Evolutionary conservation across 2,888 invertebrate genomes (phyloP), one percentile per base, ranked within the genome.

Genomic region (Perithous albicinctus): DNA sequence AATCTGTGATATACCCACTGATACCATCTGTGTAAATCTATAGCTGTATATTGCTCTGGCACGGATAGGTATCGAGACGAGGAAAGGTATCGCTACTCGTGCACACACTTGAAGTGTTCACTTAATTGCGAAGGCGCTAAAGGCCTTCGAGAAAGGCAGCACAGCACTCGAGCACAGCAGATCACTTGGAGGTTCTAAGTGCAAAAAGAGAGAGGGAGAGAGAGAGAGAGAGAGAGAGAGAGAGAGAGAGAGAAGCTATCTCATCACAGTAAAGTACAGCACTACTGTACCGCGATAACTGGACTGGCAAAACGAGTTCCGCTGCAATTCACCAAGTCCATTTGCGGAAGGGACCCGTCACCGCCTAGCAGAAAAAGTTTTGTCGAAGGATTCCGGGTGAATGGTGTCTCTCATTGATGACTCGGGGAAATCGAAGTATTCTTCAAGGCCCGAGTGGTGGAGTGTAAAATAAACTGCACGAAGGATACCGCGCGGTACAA

Each of bases 81-180:
- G 78, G 78, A 82, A 80, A 83, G 84, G 72, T 84, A 86, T 85
- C 85, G 83, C 76, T n/a, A n/a, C n/a, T 73, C 67, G 77, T 80
- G 82, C 69, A 84, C 79, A 83, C 83, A 74, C 64, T 82, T 69
- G 15, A 75, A 88, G 88, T 85, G 88, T 87, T 88, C 87, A 84
- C 87, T 90, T 89, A 88, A 90, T 89, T 90, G 90, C 86, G 85
- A 85, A 88, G 88, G 87, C 86, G 89, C 86, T 89, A 89, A 90
- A 89, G 89, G 89, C 82, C 85, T 85, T 83, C 84, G 81, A 84
- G 75, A 59, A 78, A n/a, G n/a, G 54, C 54, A 38, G 10, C 72
- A 41, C 26, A 56, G 54, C 32, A 7, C 2, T 18, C 15, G 18
- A 35, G 26, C 69, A 8, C 20, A 29, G 12, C 59, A 29, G 56